Evolutionary conservation across 1,140 invertebrate genomes (phyloP).

Genomic region (Atta texana): DNA sequence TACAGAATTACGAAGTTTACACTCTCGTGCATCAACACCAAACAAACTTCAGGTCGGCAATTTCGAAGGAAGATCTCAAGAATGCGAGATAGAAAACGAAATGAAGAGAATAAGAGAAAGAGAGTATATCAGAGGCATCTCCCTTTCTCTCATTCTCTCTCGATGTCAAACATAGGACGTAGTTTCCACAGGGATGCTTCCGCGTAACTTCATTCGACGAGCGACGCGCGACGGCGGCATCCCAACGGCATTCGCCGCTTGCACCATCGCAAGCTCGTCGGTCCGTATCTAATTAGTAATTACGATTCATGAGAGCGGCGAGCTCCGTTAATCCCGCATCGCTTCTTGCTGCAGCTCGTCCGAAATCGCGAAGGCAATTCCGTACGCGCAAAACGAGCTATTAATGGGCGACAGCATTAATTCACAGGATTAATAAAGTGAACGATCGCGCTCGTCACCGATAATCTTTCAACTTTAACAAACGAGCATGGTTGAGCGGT

Average conservation of each 20-base stretch:
- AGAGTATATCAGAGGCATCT: background rate
- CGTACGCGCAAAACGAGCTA: constrained; percentile 40
- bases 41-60: background rate
- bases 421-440: constrained; percentile 57
- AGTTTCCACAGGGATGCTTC: constrained; percentile 36
- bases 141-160: background rate
- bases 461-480: background rate
- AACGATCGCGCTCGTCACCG: constrained; percentile 2
- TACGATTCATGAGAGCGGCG: constrained; percentile 67
- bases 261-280: constrained; percentile 26
- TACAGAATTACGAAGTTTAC: background rate
- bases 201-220: constrained; percentile 55
- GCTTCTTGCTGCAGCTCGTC: constrained; percentile 20
- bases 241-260: constrained; percentile 40
- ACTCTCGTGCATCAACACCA: background rate
- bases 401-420: constrained; percentile 26
- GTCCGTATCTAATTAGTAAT: constrained; percentile 69
- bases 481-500: background rate
- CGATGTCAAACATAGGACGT: background rate
- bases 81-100: constrained; percentile 1
- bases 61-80: constrained; percentile 21
- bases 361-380: constrained; percentile 65
- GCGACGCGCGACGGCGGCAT: background rate
- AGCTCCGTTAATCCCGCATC: constrained; percentile 49
- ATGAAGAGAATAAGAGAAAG: background rate